Evolutionary conservation across 1,140 invertebrate species (phyloP).

Genomic region (Brachionus rubens): DNA sequence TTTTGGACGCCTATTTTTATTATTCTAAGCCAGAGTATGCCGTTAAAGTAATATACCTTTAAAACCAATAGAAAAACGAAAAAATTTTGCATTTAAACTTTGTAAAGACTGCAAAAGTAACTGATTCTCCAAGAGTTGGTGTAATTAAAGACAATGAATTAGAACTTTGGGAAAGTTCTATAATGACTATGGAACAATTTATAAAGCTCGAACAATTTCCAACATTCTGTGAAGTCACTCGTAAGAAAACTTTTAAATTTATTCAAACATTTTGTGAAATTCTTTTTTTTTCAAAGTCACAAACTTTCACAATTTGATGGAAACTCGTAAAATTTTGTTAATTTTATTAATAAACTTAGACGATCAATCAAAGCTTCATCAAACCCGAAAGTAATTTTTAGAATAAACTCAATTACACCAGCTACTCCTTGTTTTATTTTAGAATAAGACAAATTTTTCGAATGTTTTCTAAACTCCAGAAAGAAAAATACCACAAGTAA

Average conservation of each 20-base stretch:
- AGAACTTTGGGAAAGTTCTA: neutral
- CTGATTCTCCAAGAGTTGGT: conserved; percentile 19
- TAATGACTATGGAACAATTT: conserved; percentile 38
- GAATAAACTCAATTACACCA: neutral
- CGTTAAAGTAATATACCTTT: neutral
- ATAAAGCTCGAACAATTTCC: conserved; percentile 28
- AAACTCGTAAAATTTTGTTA: conserved; percentile 9
- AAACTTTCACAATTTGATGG: conserved; percentile 42
- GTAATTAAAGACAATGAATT: conserved; percentile 38
- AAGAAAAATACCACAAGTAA: conserved; percentile 33
- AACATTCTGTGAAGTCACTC: conserved; percentile 19
- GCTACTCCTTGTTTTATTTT: neutral
- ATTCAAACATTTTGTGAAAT: no score
- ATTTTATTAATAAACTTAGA: conserved; percentile 12
- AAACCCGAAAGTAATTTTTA: conserved; percentile 4
- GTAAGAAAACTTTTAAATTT: neutral
- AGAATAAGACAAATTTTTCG: conserved; percentile 33
- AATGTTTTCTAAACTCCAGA: conserved; percentile 3
- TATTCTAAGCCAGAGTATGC: conserved; percentile 26
- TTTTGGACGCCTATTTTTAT: conserved; percentile 46
- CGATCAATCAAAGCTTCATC: conserved; percentile 24
- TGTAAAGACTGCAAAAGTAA: conserved; percentile 15
- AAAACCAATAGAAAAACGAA: neutral
- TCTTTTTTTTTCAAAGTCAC: conserved; percentile 4
- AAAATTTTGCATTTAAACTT: neutral